Base-by-base conservation (phyloP, 2,888 invertebrate genomes). In the Poecilobothrus nobilitatus region DNA sequence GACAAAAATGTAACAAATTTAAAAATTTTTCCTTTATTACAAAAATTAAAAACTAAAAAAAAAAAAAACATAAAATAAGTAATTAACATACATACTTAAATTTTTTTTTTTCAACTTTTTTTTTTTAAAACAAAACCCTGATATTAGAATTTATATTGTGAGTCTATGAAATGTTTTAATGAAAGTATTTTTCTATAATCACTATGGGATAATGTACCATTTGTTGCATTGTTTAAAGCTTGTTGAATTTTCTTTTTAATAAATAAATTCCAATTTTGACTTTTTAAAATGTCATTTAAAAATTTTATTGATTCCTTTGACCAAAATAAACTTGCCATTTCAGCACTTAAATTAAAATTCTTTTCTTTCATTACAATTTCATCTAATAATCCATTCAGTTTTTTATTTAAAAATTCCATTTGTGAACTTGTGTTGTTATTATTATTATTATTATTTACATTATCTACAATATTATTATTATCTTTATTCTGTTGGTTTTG, bases 291-390 rank as follows among this genome's bases (percentile, higher is more conserved):
- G 34, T 76, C 73, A 18, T 77, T 77, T 18, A 81, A 74, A 70
- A 77, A 78, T 65, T 76, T 75, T n/a, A 80, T 71, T 6, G 79
- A 76, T 72, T 81, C 80, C 2, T 79, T 76, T 0, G 81, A 81
- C 81, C 81, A 81, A 70, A 80, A 81, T 63, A 76, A 70, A 12
- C 81, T 81, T 2, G 74, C 73, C 12, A 53, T 18, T 53, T 12
- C 15, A 18, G 53, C 53, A 53, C 53, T 53, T 41, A 18, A 34
- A 5, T 6, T n/a, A 18, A 27, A 33, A 6, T 7, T 64, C 10
- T 34, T 64, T 34, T 64, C 27, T 27, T 27, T 27, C 27, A 27
- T 27, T 27, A 27, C 27, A 27, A 27, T 27, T 27, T 27, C 27
- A 27, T 27, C 27, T 27, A 27, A 27, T 8, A 4, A 18, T 18